phyloP scores from a whole-genome alignment of 2,888 invertebrate genomes.

The Synanthedon formicaeformis region DNA sequence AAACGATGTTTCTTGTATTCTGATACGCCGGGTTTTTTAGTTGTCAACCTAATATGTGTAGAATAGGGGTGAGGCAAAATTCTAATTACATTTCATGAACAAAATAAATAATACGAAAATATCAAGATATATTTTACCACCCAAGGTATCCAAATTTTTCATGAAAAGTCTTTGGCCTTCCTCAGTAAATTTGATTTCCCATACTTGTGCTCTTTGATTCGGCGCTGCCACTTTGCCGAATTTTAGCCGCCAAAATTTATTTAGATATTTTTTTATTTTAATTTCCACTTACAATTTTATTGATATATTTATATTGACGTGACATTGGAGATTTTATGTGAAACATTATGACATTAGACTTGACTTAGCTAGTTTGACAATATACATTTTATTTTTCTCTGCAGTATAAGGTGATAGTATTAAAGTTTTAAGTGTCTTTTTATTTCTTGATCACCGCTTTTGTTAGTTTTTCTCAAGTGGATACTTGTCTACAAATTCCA shows the following conservation, averaged over 20 bases:
- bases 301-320: no score
- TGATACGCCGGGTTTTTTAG: no score
- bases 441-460: slow-evolving; percentile 2
- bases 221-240: slow-evolving; percentile 43
- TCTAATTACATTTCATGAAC: neutral
- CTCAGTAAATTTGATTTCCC: slow-evolving; percentile 42
- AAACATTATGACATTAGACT: neutral
- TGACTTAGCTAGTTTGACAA: neutral
- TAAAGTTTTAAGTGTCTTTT: neutral
- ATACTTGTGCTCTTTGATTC: slow-evolving; percentile 37
- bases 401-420: neutral
- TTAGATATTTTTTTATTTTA: no score
- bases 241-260: neutral
- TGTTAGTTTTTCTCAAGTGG: slow-evolving; percentile 2
- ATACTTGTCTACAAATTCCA: slow-evolving; percentile 44
- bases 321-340: no score
- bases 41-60: neutral
- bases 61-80: no score
- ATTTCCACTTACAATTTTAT: no score
- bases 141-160: slow-evolving; percentile 41
- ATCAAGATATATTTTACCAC: slow-evolving; percentile 29
- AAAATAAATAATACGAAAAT: neutral
- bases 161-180: slow-evolving; percentile 51
- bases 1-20: no score
- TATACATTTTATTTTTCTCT: neutral